These are phyloP conservation scores for Patella ulyssiponensis DNA, from an alignment of 2,888 invertebrate species.

Conservation along the genomic window DNA sequence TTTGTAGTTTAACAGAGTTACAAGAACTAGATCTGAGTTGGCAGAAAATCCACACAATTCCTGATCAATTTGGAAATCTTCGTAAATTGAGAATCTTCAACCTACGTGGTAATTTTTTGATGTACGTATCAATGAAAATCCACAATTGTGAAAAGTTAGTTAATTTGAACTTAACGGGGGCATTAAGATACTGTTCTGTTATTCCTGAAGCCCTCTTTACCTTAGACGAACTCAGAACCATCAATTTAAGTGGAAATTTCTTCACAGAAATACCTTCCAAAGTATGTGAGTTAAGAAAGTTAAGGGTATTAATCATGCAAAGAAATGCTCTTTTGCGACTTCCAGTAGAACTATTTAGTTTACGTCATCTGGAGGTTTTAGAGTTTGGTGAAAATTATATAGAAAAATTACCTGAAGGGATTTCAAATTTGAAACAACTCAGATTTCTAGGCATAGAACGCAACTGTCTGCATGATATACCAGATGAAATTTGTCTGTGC, in stretches of 20 bases:
- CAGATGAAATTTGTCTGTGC: slow-evolving; percentile 51
- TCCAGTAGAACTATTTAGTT: slow-evolving; percentile 57
- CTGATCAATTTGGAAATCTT: slow-evolving; percentile 57
- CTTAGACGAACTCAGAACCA: slow-evolving; percentile 42
- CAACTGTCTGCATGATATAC: slow-evolving; percentile 51
- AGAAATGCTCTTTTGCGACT: slow-evolving; percentile 62
- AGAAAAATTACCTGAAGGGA: slow-evolving; percentile 46
- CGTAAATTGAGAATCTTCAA: slow-evolving; percentile 51
- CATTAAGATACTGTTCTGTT: slow-evolving; percentile 54
- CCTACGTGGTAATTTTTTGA: slow-evolving; percentile 61
- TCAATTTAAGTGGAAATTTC: slow-evolving; percentile 60
- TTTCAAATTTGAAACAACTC: slow-evolving; percentile 50
- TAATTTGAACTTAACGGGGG: slow-evolving; percentile 59
- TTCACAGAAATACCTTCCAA: slow-evolving; percentile 61
- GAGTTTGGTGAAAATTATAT: slow-evolving; percentile 64
- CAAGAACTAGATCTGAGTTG: slow-evolving; percentile 59
- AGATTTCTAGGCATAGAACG: slow-evolving; percentile 49
- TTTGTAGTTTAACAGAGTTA: slow-evolving; percentile 53
- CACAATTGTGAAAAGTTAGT: slow-evolving; percentile 55
- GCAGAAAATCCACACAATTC: slow-evolving; percentile 63
- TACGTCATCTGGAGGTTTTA: slow-evolving; percentile 53
- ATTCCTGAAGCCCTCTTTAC: slow-evolving; percentile 58
- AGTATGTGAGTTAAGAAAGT: slow-evolving; percentile 52
- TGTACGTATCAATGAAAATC: slow-evolving; percentile 54
- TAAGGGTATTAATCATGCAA: slow-evolving; percentile 54